Evolutionary conservation across 2,797 vertebrate genomes (phyloP).

Genomic region (Dermochelys coriacea): DNA sequence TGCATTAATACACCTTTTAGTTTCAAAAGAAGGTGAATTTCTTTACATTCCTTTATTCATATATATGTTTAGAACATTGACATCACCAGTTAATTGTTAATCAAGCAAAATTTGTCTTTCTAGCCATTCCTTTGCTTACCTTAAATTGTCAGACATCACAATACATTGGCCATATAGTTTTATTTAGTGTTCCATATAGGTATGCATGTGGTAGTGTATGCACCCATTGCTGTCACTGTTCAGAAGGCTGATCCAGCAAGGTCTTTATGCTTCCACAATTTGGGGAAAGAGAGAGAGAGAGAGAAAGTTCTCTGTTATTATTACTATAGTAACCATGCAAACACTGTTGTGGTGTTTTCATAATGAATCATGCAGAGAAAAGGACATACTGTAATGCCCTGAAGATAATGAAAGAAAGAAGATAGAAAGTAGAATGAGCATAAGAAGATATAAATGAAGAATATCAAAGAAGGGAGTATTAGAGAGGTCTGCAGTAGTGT

Average conservation of each 20-base stretch:
- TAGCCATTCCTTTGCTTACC: neutral
- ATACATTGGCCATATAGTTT: fast-evolving
- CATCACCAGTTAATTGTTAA: neutral
- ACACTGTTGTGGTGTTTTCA: neutral
- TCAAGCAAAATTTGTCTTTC: neutral
- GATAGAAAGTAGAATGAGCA: neutral
- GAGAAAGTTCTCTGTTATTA: neutral
- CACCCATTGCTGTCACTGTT: neutral
- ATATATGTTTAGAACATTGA: neutral
- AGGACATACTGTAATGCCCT: neutral
- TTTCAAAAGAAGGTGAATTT: neutral
- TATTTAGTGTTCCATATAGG: neutral
- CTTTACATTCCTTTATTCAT: neutral
- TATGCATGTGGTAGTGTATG: neutral
- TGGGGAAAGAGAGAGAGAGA: neutral
- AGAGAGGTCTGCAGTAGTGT: neutral
- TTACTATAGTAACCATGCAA: neutral
- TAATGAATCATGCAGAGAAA: neutral
- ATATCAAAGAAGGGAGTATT: neutral
- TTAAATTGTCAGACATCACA: neutral
- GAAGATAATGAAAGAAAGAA: neutral
- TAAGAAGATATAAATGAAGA: neutral
- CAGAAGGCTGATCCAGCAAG: neutral
- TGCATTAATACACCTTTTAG: neutral
- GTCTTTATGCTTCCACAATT: neutral